phyloP scores from a whole-genome alignment of 1,140 invertebrate genomes.

The Tetraneura akinire region DNA sequence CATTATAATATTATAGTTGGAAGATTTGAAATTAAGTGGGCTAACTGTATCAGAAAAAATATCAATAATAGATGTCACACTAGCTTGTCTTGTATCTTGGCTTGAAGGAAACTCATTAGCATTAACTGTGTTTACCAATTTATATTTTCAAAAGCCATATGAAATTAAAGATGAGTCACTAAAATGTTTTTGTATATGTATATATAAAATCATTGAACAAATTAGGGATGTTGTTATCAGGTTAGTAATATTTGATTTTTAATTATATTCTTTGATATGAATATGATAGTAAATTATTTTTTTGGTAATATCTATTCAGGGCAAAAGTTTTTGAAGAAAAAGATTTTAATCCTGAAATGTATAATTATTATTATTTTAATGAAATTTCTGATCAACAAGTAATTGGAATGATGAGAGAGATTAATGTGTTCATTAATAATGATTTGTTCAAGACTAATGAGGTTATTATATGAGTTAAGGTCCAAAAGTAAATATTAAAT shows the following conservation, averaged over 20 bases:
- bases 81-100: conserved; percentile 92
- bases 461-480: neutral
- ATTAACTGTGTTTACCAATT: conserved; percentile 95
- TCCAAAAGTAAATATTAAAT: neutral
- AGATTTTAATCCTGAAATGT: conserved; percentile 93
- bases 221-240: conserved; percentile 88
- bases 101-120: conserved; percentile 92
- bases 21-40: conserved; percentile 78
- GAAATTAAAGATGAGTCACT: conserved; percentile 81
- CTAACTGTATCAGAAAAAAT: conserved; percentile 72
- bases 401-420: conserved; percentile 81
- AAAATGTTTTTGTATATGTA: conserved; percentile 82
- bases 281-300: too few species aligned
- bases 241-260: too few species aligned
- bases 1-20: conserved; percentile 64
- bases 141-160: conserved; percentile 90
- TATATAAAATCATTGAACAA: conserved; percentile 87
- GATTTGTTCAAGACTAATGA: conserved; percentile 36
- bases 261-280: too few species aligned
- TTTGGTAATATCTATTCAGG: conserved; percentile 4
- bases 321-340: conserved; percentile 91
- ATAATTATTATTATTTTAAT: conserved; percentile 83
- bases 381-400: conserved; percentile 83
- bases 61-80: conserved; percentile 90
- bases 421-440: conserved; percentile 86